Evolutionary conservation across 2,113 vertebrate genomes (phyloP).

Genomic region (Erythrolamprus reginae): DNA sequence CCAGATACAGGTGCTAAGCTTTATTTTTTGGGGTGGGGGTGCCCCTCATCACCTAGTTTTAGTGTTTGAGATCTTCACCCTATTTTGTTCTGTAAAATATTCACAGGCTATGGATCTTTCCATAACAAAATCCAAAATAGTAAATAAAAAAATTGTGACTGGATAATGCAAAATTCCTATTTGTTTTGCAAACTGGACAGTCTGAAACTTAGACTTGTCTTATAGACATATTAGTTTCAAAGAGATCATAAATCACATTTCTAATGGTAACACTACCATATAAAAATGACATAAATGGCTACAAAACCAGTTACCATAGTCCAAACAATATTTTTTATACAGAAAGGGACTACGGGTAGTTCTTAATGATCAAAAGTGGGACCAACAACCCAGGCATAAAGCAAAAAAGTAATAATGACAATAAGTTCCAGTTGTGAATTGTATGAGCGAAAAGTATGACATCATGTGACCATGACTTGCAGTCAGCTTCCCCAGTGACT

Average conservation of each 20-base stretch:
- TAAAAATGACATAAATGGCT: not conserved
- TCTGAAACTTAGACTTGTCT: not conserved
- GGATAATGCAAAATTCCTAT: not conserved
- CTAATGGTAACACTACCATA: not conserved
- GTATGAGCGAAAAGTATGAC: not conserved
- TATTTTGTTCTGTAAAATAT: not conserved
- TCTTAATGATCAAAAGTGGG: not conserved
- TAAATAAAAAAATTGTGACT: not conserved
- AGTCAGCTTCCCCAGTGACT: not conserved
- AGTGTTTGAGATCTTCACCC: not conserved
- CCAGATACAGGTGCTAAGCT: not conserved
- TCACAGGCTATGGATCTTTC: not conserved
- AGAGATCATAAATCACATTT: not conserved
- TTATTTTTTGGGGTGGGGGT: not conserved
- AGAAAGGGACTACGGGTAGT: not conserved
- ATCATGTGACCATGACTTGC: not conserved
- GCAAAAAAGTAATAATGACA: not conserved
- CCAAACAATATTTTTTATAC: not conserved
- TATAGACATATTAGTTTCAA: not conserved
- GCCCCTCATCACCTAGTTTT: not conserved
- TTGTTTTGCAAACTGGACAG: not conserved
- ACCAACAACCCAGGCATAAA: not conserved
- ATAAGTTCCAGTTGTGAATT: not conserved
- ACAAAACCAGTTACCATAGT: not conserved
- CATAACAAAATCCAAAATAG: not conserved